Percentiles rank a stretch among this genome's conserved stretches.
These are phyloP conservation scores for Tetrapedia diversipes DNA, from an alignment of 2,888 invertebrate genomes.

Conservation along the genomic window DNA sequence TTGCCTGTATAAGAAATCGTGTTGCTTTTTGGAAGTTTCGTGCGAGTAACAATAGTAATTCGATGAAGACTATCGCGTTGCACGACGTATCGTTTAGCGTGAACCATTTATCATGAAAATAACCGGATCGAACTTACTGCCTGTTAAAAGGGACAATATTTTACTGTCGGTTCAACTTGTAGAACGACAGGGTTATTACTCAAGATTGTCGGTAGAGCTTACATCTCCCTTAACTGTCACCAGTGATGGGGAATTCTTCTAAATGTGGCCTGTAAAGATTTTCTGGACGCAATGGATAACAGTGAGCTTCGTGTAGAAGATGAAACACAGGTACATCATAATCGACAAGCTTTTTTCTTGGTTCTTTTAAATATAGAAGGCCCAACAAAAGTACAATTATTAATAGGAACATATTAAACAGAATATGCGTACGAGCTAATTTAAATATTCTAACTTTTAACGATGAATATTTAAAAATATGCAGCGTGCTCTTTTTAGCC, in stretches of 20 bases:
- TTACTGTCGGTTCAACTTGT: background rate
- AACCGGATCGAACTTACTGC: background rate
- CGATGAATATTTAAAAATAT: slow-evolving; percentile 24
- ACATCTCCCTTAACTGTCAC: background rate
- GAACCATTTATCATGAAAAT: slow-evolving; percentile 3
- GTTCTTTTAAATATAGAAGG: too few species aligned
- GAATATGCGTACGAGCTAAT: too few species aligned
- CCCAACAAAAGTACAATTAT: too few species aligned
- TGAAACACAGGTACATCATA: slow-evolving; percentile 61
- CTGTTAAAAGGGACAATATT: background rate
- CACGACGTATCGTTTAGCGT: background rate
- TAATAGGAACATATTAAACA: too few species aligned
- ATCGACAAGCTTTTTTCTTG: background rate
- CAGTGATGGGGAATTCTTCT: background rate
- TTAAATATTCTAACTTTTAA: background rate
- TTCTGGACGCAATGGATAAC: slow-evolving; percentile 49
- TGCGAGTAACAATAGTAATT: slow-evolving; percentile 1
- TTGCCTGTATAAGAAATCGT: too few species aligned
- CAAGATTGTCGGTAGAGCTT: background rate
- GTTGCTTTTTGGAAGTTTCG: background rate
- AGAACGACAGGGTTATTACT: slow-evolving; percentile 31
- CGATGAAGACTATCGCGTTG: background rate
- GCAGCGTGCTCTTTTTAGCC: background rate
- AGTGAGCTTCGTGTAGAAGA: slow-evolving; percentile 53
- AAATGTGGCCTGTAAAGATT: background rate